phyloP scores from a whole-genome alignment of 2,113 vertebrate species.

The Microtus montanus region DNA sequence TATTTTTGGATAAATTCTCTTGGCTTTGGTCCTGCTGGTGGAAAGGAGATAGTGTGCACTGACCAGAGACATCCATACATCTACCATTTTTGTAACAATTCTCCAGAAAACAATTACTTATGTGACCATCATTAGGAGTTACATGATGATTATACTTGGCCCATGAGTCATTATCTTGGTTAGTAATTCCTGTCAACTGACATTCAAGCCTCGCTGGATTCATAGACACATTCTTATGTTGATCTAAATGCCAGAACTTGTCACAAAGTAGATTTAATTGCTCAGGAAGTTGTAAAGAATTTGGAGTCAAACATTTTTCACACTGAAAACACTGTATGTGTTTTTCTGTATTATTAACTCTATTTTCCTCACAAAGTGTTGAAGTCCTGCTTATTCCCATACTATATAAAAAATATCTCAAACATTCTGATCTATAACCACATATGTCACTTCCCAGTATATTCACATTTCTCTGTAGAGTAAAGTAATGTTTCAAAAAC shows the following conservation, averaged over 20 bases:
- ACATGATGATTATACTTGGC: neutral
- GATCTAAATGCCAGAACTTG: neutral
- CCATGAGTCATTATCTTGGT: neutral
- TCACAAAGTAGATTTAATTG: neutral
- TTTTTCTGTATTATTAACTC: neutral
- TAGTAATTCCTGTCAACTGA: neutral
- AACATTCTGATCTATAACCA: neutral
- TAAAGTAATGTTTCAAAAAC: neutral
- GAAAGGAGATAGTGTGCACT: neutral
- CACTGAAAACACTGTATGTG: neutral
- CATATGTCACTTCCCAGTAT: neutral
- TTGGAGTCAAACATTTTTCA: neutral
- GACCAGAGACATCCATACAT: neutral
- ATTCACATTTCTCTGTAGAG: neutral
- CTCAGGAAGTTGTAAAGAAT: neutral
- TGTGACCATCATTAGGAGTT: neutral
- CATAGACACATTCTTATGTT: neutral
- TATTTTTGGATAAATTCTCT: neutral
- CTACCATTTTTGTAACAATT: neutral
- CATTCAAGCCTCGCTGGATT: neutral
- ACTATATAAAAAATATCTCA: neutral
- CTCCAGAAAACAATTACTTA: neutral
- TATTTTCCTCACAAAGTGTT: neutral
- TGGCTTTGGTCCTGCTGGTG: neutral
- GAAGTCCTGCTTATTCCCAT: neutral